Conservation (phyloP, 2,888 invertebrate species). For the Nemapogon koenigi region DNA sequence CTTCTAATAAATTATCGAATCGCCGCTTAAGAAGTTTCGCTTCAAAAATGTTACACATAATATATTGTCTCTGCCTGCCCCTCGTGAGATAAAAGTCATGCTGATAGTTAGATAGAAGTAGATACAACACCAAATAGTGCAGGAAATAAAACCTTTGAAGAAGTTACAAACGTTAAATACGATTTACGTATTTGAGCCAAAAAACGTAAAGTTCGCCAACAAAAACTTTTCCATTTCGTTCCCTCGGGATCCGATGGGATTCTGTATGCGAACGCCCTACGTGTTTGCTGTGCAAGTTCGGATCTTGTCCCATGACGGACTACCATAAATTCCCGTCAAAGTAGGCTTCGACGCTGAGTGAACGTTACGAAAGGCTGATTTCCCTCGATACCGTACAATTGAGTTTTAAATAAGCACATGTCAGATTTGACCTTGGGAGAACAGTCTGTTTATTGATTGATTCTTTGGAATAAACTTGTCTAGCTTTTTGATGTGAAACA, state of each 20-base stretch:
- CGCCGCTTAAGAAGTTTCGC: too few relatives aligned
- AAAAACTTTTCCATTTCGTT: constrained; percentile 8
- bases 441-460: too few relatives aligned
- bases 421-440: constrained; percentile 2
- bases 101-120: too few relatives aligned
- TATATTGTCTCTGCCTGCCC: too few relatives aligned
- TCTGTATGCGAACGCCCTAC: too few relatives aligned
- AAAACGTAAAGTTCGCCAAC: constrained; percentile 1
- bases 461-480: too few relatives aligned
- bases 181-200: constrained; percentile 7
- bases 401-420: constrained; percentile 3
- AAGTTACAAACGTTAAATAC: constrained; percentile 3
- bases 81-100: too few relatives aligned
- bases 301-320: constrained; percentile 24
- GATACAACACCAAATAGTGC: not conserved
- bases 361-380: constrained; percentile 31
- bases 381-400: constrained; percentile 24
- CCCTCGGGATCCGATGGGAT: constrained; percentile 1
- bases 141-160: not conserved
- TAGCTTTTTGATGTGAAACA: too few relatives aligned
- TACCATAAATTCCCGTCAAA: constrained; percentile 42
- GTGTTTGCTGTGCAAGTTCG: too few relatives aligned
- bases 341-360: constrained; percentile 25
- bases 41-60: too few relatives aligned
- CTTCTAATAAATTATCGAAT: too few relatives aligned